Evolutionary conservation across 2,888 invertebrate genomes (phyloP).

Genomic region (Campoplex nolae): DNA sequence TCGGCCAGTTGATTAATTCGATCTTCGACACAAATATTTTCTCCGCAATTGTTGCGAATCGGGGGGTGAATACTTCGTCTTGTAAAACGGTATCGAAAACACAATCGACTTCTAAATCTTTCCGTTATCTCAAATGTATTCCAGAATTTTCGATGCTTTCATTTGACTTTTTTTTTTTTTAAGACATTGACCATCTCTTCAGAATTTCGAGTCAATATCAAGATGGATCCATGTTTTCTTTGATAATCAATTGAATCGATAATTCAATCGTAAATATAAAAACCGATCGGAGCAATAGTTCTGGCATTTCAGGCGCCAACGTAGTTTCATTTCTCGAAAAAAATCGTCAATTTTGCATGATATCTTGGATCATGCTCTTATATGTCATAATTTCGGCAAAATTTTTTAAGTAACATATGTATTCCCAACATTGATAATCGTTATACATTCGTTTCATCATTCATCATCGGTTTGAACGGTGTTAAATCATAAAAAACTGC

Average conservation of each 20-base stretch:
- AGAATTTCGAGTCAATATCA: too few relatives aligned
- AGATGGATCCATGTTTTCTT: too few relatives aligned
- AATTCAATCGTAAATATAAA: background rate
- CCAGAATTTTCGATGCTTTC: too few relatives aligned
- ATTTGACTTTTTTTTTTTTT: too few relatives aligned
- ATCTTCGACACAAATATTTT: slow-evolving; percentile 5
- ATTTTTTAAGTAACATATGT: too few relatives aligned
- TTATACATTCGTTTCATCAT: too few relatives aligned
- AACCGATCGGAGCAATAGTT: background rate
- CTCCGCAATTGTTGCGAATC: background rate
- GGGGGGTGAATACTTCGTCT: background rate
- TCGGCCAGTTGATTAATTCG: slow-evolving; percentile 17
- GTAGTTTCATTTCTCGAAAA: background rate
- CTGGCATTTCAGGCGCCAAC: background rate
- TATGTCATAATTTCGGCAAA: too few relatives aligned
- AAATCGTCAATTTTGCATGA: background rate
- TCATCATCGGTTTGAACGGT: too few relatives aligned
- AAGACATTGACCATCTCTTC: too few relatives aligned
- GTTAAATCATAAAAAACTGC: background rate
- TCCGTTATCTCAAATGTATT: background rate
- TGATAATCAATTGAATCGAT: background rate
- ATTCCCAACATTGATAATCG: too few relatives aligned
- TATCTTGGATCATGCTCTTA: too few relatives aligned
- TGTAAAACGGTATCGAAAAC: background rate
- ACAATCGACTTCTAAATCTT: background rate